phyloP scores from a whole-genome alignment of 2,797 vertebrate genomes.

The Pseudopleuronectes americanus region DNA sequence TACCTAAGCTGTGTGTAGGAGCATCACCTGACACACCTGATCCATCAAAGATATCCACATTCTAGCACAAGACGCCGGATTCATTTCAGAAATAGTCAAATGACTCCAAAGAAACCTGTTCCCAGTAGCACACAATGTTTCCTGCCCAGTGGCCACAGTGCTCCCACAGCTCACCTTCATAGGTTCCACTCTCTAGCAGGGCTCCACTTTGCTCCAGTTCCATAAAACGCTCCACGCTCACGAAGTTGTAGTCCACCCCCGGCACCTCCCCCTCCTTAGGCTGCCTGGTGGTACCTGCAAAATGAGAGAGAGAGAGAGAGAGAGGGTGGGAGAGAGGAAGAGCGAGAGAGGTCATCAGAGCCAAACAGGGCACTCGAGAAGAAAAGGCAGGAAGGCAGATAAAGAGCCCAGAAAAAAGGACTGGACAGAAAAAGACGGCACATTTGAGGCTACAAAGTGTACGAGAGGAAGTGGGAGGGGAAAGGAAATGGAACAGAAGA shows the following conservation, averaged over 20 bases:
- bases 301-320: conserved; percentile 12
- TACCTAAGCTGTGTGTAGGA: conserved; percentile 41
- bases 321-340: conserved; percentile 20
- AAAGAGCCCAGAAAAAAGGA: conserved; percentile 45
- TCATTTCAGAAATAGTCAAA: conserved; percentile 47
- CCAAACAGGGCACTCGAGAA: conserved; percentile 73
- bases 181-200: conserved; percentile 98
- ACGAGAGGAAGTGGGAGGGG: conserved; percentile 70
- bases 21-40: conserved; percentile 43
- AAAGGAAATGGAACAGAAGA: conserved; percentile 71
- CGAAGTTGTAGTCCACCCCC: conserved; percentile 99
- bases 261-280: conserved; percentile 99
- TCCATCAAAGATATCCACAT: conserved; percentile 36
- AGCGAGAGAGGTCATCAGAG: conserved; percentile 62
- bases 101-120: conserved; percentile 30
- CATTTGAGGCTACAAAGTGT: conserved; percentile 65
- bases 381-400: conserved; percentile 74
- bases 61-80: conserved; percentile 9
- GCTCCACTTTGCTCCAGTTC: conserved; percentile 99
- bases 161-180: conserved; percentile 91
- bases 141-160: conserved; percentile 9
- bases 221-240: conserved; percentile 99
- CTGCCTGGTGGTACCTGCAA: conserved; percentile 96
- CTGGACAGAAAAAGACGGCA: conserved; percentile 51
- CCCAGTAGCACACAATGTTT: conserved; percentile 30